Conservation (phyloP, 2,888 invertebrate genomes). For the Patella depressa region DNA sequence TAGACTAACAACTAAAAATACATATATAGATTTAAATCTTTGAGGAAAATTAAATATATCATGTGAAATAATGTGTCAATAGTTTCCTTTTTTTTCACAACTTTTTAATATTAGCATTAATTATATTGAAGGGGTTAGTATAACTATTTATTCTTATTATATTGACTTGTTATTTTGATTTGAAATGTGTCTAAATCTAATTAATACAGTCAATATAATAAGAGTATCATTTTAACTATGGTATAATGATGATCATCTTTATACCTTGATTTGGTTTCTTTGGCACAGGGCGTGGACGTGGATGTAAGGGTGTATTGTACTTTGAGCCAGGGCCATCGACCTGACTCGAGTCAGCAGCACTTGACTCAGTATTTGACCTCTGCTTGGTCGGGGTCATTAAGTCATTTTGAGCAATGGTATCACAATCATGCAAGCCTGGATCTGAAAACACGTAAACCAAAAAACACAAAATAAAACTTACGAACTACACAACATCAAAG, state of each 20-base stretch:
- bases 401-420: conserved; percentile 23
- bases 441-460: conserved; percentile 42
- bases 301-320: conserved; percentile 53
- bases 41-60: too few species aligned
- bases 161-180: too few species aligned
- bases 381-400: conserved; percentile 34
- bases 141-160: too few species aligned
- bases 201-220: background rate
- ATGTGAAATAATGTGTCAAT: too few species aligned
- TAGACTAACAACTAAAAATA: too few species aligned
- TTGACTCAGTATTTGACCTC: conserved; percentile 40
- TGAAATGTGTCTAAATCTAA: background rate
- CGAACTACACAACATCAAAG: conserved; percentile 21
- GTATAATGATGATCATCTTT: background rate
- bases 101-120: too few species aligned
- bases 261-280: conserved; percentile 56
- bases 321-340: conserved; percentile 31
- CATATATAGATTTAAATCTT: too few species aligned
- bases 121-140: too few species aligned
- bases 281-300: conserved; percentile 84
- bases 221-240: background rate
- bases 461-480: conserved; percentile 27
- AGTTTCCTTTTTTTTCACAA: too few species aligned
- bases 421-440: conserved; percentile 37
- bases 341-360: conserved; percentile 21